These are phyloP conservation scores for Cyclura pinguis DNA, from an alignment of 2,797 vertebrate genomes.

Conservation along the genomic window DNA sequence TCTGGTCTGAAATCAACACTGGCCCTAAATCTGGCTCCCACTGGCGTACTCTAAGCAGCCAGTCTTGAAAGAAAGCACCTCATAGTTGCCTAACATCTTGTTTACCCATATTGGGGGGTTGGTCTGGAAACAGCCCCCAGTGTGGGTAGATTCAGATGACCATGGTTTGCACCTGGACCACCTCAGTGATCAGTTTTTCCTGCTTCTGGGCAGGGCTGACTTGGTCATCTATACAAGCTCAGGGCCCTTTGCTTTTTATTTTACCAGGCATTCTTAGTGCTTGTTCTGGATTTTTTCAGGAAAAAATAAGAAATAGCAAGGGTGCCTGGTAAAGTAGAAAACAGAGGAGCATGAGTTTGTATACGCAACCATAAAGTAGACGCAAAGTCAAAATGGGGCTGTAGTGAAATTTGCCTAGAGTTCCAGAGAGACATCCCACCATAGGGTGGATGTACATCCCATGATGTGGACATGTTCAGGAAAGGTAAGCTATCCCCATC, in stretches of 20 bases:
- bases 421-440: not conserved
- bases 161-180: too few species aligned
- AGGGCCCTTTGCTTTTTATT: not conserved
- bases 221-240: not conserved
- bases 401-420: not conserved
- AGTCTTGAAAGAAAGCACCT: not conserved
- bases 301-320: too few species aligned
- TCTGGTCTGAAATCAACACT: slow-evolving; percentile 1
- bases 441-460: too few species aligned
- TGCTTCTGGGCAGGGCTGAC: not conserved
- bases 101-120: not conserved
- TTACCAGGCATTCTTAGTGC: not conserved
- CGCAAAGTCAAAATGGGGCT: not conserved
- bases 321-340: too few species aligned
- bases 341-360: too few species aligned
- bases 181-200: not conserved
- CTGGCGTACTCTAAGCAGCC: not conserved
- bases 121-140: not conserved
- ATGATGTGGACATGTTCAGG: not conserved
- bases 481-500: not conserved
- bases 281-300: not conserved
- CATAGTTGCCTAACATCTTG: not conserved
- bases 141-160: not conserved
- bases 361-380: too few species aligned
- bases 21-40: not conserved